phyloP scores from a whole-genome alignment of 2,888 invertebrate species.

The Stenichneumon culpator region DNA sequence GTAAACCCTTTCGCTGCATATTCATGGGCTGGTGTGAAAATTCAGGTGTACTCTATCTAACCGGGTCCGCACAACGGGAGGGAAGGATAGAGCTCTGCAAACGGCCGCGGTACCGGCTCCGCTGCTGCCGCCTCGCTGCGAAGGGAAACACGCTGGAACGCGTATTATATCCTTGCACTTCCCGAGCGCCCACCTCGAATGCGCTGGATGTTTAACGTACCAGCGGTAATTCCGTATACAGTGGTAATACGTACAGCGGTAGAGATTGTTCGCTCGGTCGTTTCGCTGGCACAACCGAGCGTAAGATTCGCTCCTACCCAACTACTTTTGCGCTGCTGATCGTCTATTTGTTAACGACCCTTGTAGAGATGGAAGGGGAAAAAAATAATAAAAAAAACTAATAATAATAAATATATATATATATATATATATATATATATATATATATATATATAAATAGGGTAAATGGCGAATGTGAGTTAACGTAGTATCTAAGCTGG shows the following conservation, averaged over 20 bases:
- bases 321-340: background rate
- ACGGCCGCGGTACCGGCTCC: background rate
- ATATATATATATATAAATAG: background rate
- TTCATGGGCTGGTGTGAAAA: conserved; percentile 58
- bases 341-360: background rate
- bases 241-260: background rate
- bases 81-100: background rate
- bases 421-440: no score
- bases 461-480: background rate
- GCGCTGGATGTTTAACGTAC: conserved; percentile 52
- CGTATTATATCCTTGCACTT: conserved; percentile 53
- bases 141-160: conserved; percentile 48
- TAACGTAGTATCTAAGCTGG: background rate
- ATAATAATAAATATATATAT: no score
- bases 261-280: conserved; percentile 23
- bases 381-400: no score
- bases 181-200: background rate
- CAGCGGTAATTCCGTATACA: conserved; percentile 36
- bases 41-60: conserved; percentile 41
- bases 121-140: conserved; percentile 5
- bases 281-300: conserved; percentile 13
- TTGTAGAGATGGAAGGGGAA: no score
- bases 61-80: background rate
- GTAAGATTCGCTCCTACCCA: conserved; percentile 5
- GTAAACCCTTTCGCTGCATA: conserved; percentile 53